Evolutionary conservation across 2,113 vertebrate genomes (phyloP).

Genomic region (Siphamia tubifer): DNA sequence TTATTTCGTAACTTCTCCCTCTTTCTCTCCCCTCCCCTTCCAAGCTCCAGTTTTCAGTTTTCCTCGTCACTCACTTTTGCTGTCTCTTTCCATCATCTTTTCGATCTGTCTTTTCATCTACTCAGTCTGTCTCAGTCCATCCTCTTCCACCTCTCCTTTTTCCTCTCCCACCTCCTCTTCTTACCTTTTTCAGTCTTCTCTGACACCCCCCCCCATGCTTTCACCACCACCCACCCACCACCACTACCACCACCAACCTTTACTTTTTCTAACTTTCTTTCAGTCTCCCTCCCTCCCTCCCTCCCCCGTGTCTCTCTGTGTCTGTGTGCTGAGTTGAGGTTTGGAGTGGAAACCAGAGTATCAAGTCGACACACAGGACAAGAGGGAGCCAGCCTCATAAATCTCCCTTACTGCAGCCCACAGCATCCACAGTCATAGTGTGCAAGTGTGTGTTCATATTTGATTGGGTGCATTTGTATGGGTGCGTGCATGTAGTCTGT

Average conservation of each 20-base stretch:
- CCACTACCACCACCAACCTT: constrained; percentile 5
- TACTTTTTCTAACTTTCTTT: background rate
- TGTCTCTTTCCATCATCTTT: constrained; percentile 48
- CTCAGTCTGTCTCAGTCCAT: constrained; percentile 33
- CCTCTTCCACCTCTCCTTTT: background rate
- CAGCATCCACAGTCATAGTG: constrained; percentile 48
- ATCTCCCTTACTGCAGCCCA: constrained; percentile 49
- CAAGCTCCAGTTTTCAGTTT: background rate
- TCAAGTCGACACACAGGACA: constrained; percentile 62
- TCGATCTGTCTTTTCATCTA: constrained; percentile 45
- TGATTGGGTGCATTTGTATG: background rate
- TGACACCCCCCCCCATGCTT: background rate
- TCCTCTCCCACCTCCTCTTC: constrained; percentile 1
- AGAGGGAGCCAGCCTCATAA: constrained; percentile 67
- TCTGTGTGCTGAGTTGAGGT: constrained; percentile 66
- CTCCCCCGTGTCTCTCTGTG: constrained; percentile 32
- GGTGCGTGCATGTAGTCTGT: background rate
- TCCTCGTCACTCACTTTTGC: constrained; percentile 2
- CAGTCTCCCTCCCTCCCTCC: constrained; percentile 18
- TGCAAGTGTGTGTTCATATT: background rate
- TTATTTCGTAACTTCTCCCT: constrained; percentile 20
- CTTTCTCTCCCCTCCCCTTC: background rate
- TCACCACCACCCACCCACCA: background rate
- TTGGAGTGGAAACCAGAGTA: constrained; percentile 71
- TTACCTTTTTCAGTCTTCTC: constrained; percentile 31